Evolutionary conservation across 2,797 vertebrate species (phyloP).

Genomic region (Eutrigla gurnardus): DNA sequence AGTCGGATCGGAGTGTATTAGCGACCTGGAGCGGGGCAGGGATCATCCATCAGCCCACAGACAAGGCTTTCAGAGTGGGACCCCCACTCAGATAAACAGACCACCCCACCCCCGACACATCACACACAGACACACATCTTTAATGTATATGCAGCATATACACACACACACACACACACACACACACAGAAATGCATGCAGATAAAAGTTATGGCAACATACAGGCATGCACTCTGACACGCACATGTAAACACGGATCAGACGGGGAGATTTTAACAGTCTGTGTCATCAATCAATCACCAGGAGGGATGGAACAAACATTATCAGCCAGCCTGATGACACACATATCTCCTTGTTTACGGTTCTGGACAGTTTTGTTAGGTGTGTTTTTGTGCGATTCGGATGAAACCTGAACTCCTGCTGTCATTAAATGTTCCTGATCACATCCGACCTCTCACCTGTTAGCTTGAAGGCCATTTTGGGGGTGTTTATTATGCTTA

Average conservation of each 20-base stretch:
- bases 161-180: conserved; percentile 33
- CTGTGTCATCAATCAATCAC: conserved; percentile 22
- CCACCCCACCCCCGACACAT: conserved; percentile 39
- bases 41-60: conserved; percentile 74
- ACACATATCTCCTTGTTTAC: neutral
- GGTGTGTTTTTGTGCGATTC: neutral
- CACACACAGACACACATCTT: conserved; percentile 34
- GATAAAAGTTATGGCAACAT: conserved; percentile 50
- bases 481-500: neutral
- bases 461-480: neutral
- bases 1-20: conserved; percentile 33
- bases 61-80: conserved; percentile 75
- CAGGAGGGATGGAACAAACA: neutral
- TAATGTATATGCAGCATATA: conserved; percentile 35
- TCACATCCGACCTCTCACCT: neutral
- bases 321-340: conserved; percentile 3
- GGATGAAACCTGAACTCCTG: neutral
- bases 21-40: conserved; percentile 53
- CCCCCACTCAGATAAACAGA: conserved; percentile 74
- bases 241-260: conserved; percentile 31
- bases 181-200: conserved; percentile 50
- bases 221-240: conserved; percentile 44
- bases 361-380: neutral
- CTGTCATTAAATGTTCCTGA: neutral
- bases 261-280: conserved; percentile 25